phyloP scores from a whole-genome alignment of 2,113 vertebrate species.

The Willisornis vidua region DNA sequence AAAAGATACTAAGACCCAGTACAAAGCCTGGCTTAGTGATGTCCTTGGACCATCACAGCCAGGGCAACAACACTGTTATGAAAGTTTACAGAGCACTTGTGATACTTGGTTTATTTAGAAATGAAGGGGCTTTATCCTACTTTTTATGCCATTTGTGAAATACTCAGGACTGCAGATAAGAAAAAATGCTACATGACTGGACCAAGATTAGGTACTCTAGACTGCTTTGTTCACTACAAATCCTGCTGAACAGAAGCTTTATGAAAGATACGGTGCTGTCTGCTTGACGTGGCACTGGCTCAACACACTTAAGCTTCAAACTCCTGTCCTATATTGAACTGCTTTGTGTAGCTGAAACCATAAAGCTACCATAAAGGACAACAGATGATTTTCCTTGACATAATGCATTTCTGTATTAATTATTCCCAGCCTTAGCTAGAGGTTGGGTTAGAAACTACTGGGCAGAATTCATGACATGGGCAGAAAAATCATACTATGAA shows the following conservation, averaged over 20 bases:
- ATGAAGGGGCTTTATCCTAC: rapidly evolving
- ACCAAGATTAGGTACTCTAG: neutral
- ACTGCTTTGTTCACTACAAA: neutral
- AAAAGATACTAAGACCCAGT: neutral
- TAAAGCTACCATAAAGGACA: neutral
- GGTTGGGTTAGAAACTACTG: neutral
- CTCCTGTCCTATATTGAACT: neutral
- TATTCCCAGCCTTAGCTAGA: neutral
- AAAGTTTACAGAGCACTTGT: neutral
- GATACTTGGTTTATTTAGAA: neutral
- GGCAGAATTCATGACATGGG: neutral
- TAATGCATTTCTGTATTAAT: neutral
- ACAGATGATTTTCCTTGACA: neutral
- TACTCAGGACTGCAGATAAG: neutral
- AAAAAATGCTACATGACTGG: neutral
- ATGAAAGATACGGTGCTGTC: neutral
- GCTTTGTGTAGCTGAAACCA: neutral
- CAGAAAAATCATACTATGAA: neutral
- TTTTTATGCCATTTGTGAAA: neutral
- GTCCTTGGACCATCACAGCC: neutral
- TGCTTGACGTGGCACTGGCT: neutral
- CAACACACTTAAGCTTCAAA: neutral
- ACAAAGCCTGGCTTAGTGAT: neutral
- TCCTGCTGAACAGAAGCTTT: neutral
- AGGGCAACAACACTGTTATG: neutral